A percentile compares a stretch with the other conserved stretches of the same genome.
These are phyloP conservation scores for Hippocampus mohnikei DNA, from an alignment of 2,113 vertebrate species.

Conservation along the genomic window DNA sequence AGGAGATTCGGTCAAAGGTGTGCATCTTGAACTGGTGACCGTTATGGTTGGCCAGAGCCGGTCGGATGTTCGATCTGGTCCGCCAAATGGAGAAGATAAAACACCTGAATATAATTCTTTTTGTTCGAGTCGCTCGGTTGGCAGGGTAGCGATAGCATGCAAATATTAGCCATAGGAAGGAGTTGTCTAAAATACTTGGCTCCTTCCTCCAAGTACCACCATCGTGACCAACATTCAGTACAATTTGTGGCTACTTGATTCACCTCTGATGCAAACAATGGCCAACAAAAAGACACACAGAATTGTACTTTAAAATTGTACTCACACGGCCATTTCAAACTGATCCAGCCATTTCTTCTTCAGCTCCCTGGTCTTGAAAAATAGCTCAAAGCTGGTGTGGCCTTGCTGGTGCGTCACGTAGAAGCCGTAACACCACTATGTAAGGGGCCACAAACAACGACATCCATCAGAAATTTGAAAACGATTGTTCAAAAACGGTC, in stretches of 20 bases:
- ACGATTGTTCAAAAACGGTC: too few relatives aligned
- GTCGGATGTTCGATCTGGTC: slow-evolving; percentile 85
- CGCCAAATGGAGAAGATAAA: background rate
- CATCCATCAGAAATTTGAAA: slow-evolving; percentile 9
- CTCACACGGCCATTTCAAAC: slow-evolving; percentile 95
- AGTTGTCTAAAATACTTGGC: background rate
- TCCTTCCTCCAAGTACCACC: too few relatives aligned
- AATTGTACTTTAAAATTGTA: slow-evolving; percentile 38
- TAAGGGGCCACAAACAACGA: slow-evolving; percentile 36
- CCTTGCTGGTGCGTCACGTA: slow-evolving; percentile 91
- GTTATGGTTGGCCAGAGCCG: slow-evolving; percentile 82
- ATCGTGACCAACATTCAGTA: slow-evolving; percentile 16
- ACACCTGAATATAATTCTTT: too few relatives aligned
- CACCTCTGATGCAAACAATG: slow-evolving; percentile 28
- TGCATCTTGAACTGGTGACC: slow-evolving; percentile 90
- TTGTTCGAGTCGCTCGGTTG: too few relatives aligned
- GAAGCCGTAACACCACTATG: slow-evolving; percentile 93
- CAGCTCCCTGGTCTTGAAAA: slow-evolving; percentile 92
- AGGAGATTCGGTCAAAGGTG: slow-evolving; percentile 83
- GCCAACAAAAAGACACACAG: background rate
- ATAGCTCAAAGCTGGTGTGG: slow-evolving; percentile 87
- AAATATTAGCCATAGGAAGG: background rate
- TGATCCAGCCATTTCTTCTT: slow-evolving; percentile 98
- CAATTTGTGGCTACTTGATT: background rate
- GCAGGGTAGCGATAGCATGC: background rate